Evolutionary conservation across 1,140 invertebrate species (phyloP).

Genomic region (Cydia splendana): DNA sequence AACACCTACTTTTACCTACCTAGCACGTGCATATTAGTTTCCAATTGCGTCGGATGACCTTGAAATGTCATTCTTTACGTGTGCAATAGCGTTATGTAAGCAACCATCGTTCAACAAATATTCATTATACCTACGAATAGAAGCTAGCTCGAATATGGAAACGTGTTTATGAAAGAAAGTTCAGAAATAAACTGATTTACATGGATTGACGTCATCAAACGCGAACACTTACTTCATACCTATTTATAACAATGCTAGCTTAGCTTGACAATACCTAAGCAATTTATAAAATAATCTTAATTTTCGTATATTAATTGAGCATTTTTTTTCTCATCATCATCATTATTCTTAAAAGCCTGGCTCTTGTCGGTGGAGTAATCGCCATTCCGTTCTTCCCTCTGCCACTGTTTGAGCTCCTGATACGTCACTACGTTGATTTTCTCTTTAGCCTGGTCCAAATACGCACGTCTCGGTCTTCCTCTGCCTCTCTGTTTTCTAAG

Average conservation of each 20-base stretch:
- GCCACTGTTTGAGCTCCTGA: too few species aligned
- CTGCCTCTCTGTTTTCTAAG: too few species aligned
- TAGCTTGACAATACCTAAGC: too few species aligned
- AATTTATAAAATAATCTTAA: too few species aligned
- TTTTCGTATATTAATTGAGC: too few species aligned
- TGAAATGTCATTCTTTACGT: constrained; percentile 15
- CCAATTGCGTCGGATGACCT: not conserved
- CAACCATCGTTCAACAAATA: constrained; percentile 1
- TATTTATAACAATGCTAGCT: constrained; percentile 20
- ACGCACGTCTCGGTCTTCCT: too few species aligned
- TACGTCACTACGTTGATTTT: too few species aligned
- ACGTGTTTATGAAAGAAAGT: constrained; percentile 3
- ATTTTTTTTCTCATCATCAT: too few species aligned
- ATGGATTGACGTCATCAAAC: constrained; percentile 22
- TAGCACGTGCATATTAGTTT: constrained; percentile 9
- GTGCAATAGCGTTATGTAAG: constrained; percentile 5
- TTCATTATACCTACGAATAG: constrained; percentile 4
- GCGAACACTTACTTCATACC: constrained; percentile 7
- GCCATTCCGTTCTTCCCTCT: too few species aligned
- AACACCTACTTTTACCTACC: not conserved
- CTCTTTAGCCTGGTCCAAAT: too few species aligned
- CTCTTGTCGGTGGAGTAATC: too few species aligned
- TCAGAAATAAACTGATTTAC: constrained; percentile 26
- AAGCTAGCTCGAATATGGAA: constrained; percentile 14
- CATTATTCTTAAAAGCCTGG: too few species aligned